Percentiles rank a stretch among this genome's conserved stretches.
Evolutionary conservation across 1,140 invertebrate species (phyloP).

Genomic region (Holcopasites calliopsidis): DNA sequence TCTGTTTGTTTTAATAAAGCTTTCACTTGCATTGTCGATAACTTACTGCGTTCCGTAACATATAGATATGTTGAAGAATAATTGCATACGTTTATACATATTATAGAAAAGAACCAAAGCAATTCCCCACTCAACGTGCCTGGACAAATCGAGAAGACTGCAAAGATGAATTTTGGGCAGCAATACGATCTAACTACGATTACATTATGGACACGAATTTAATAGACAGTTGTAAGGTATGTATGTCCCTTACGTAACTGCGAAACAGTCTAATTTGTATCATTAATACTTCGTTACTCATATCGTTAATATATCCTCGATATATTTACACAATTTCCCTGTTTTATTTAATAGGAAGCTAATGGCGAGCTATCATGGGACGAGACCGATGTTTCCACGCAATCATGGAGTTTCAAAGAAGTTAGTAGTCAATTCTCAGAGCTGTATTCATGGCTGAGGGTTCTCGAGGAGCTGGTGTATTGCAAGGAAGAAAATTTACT

Average conservation of each 20-base stretch:
- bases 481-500: constrained; percentile 86
- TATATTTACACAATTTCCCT: no score
- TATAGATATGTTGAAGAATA: background rate
- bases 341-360: constrained; percentile 86
- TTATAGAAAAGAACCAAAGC: constrained; percentile 82
- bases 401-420: constrained; percentile 87
- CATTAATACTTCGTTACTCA: no score
- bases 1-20: background rate
- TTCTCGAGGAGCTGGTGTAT: constrained; percentile 88
- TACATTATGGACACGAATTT: constrained; percentile 97
- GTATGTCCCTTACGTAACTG: no score
- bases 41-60: background rate
- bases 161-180: constrained; percentile 93
- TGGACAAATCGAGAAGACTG: constrained; percentile 85
- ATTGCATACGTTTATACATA: background rate
- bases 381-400: constrained; percentile 80
- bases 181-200: constrained; percentile 92
- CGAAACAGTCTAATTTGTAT: no score
- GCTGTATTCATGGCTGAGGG: constrained; percentile 89
- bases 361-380: constrained; percentile 87
- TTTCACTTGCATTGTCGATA: constrained; percentile 4
- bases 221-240: constrained; percentile 91
- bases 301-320: no score
- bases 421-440: constrained; percentile 90
- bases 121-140: constrained; percentile 83